Conservation (phyloP, 2,113 vertebrate genomes). For the Ptyas mucosa region DNA sequence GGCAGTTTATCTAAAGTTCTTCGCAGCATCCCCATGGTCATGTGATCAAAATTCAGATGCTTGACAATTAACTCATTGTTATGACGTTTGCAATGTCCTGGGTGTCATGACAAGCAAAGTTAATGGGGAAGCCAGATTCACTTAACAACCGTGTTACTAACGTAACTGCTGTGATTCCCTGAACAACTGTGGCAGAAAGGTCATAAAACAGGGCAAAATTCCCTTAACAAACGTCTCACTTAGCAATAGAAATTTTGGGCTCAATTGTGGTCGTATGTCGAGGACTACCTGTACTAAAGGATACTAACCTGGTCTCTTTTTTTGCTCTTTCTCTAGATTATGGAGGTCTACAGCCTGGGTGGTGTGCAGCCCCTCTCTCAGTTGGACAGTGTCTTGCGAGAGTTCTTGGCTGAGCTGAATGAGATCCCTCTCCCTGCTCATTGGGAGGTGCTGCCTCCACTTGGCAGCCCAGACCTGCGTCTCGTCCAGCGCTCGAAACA, state of each 20-base stretch:
- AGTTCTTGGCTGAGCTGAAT: constrained; percentile 42
- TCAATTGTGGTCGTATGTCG: background rate
- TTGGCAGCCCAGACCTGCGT: constrained; percentile 19
- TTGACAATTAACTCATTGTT: background rate
- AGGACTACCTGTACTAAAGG: background rate
- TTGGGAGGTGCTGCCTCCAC: constrained; percentile 37
- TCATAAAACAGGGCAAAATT: background rate
- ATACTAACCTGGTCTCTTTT: background rate
- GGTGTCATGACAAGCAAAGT: background rate
- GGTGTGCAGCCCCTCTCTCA: constrained; percentile 34
- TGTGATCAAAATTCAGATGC: background rate
- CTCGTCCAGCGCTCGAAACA: constrained; percentile 36
- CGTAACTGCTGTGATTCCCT: background rate
- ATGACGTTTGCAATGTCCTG: background rate
- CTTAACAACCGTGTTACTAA: no score
- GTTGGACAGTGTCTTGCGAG: constrained; percentile 30
- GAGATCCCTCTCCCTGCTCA: constrained; percentile 49
- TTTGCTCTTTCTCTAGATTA: constrained; percentile 60
- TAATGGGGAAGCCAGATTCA: background rate
- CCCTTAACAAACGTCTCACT: background rate
- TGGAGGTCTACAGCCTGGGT: constrained; percentile 71
- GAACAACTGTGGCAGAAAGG: background rate
- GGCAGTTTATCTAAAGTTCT: background rate
- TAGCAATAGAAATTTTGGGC: background rate
- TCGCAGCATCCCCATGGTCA: background rate